Conservation (phyloP, 2,888 invertebrate species). For the Oxycera nigricornis region DNA sequence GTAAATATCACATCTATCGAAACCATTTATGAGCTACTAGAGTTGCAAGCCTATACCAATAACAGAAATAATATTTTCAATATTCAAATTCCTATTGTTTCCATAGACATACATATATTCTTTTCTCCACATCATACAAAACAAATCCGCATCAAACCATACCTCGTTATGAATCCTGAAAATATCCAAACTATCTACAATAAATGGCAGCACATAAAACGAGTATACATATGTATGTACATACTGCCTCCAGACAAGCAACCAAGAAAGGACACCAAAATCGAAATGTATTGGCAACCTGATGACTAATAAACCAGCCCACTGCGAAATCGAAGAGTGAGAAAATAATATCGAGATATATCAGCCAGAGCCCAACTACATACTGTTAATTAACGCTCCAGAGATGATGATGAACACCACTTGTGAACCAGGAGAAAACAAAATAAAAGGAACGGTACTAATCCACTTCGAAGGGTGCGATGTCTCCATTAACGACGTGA, state of each 20-base stretch:
- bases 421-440: too few relatives aligned
- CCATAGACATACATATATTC: neutral
- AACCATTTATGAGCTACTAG: neutral
- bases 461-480: neutral
- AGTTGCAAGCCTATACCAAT: neutral
- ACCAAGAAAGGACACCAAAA: neutral
- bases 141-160: neutral
- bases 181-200: neutral
- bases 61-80: neutral
- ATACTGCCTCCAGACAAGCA: neutral
- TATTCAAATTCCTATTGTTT: neutral
- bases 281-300: neutral
- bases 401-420: too few relatives aligned
- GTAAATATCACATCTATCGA: neutral
- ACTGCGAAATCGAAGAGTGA: neutral
- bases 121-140: neutral
- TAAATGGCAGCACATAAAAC: neutral
- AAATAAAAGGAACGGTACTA: neutral
- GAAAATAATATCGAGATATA: too few relatives aligned
- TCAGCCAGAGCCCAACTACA: too few relatives aligned
- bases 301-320: too few relatives aligned
- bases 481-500: neutral
- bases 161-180: neutral
- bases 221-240: too few relatives aligned
- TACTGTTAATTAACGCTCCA: too few relatives aligned